Evolutionary conservation across 2,797 vertebrate genomes (phyloP), one percentile per base, ranked within the genome.

Genomic region (Eulemur mongoz): DNA sequence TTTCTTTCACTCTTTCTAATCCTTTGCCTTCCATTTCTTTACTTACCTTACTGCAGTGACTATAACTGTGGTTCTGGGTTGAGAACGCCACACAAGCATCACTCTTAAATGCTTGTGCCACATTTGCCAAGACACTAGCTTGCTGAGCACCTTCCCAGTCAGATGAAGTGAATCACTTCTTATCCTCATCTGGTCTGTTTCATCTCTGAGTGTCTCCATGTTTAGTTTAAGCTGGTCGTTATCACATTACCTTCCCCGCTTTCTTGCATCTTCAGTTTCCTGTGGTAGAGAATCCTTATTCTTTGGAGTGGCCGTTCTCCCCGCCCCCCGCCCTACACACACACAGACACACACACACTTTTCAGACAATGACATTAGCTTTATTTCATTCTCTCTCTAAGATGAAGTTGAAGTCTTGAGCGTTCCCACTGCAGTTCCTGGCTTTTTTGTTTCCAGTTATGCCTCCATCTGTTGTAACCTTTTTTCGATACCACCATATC

Each of bases 381-480:
- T 73, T 25, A 38, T 57, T 81, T n/a, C 99, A 99, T 99, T 78
- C 99, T 99, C 98, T 99, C 99, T 96, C 99, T 99, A n/a, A 99
- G 99, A 95, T 99, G 99, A 63, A 99, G 99, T 98, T 99, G 99
- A 23, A 99, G 99, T 96, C 99, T 99, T 3, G 99, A 99, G 99
- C 57, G 32, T 63, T 45, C 99, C 99, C 99, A 99, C 96, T 99
- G 99, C 83, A 99, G 98, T 91, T 99, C 99, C 98, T 99, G 99
- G 98, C 99, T 99, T 98, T 99, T 99, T 98, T 99, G 99, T 97
- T 97, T 99, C 99, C 96, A 99, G 98, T 97, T 99, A 99, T 23
- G 99, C 99, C 98, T 99, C 99, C 99, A 99, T 98, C 32, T 75
- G 5, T 57, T 75, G 17, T 45, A 32, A 17, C 38, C 54, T 48